Evolutionary conservation across 2,797 vertebrate genomes (phyloP).

Genomic region (Nothura maculosa): DNA sequence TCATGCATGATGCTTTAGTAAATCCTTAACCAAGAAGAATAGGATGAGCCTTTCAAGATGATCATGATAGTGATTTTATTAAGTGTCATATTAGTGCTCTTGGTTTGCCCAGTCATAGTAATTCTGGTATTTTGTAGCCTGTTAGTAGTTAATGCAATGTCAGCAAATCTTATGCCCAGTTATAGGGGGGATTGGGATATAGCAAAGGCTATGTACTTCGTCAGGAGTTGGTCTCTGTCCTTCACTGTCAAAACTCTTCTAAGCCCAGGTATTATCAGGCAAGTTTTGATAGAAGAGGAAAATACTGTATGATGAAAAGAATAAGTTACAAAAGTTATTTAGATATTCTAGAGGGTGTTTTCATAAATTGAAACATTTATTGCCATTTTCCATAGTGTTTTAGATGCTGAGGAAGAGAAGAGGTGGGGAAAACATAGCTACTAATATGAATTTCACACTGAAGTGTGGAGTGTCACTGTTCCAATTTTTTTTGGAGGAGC

Average conservation of each 20-base stretch:
- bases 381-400: not conserved
- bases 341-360: not conserved
- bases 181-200: not conserved
- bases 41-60: not conserved
- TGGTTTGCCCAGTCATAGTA: not conserved
- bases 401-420: not conserved
- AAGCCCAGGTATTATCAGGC: not conserved
- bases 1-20: rapidly evolving
- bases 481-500: not conserved
- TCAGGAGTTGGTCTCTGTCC: not conserved
- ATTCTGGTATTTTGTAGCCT: not conserved
- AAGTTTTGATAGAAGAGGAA: conserved; percentile 12
- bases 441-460: not conserved
- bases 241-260: not conserved
- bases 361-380: not conserved
- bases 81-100: not conserved
- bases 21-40: not conserved
- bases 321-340: not conserved
- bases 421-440: not conserved
- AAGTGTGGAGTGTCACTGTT: not conserved
- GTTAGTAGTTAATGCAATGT: not conserved
- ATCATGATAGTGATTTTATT: not conserved
- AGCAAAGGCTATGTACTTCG: not conserved
- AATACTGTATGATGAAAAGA: not conserved
- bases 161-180: not conserved